Base-by-base conservation (phyloP, 1,140 invertebrate genomes). In the Penaeus japonicus region DNA sequence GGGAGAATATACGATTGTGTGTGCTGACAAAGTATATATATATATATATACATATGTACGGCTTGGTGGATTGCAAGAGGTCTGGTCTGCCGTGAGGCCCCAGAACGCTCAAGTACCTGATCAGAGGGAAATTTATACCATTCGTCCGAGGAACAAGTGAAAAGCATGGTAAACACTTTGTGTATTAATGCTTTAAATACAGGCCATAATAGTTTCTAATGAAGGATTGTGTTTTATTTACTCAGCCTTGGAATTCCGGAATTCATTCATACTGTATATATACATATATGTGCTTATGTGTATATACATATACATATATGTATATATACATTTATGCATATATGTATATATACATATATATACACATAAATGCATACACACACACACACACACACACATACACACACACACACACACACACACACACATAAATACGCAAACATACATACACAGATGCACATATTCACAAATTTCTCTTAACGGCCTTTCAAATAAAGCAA, bases 131-230 rank as follows among this genome's bases (percentile, higher is more conserved):
- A 78, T 47, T 47, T 1, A 12, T 5, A 47, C 10, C 47, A 47
- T 47, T 47, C 47, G 47, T 47, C 75, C 24, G 47, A n/a, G 17
- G 73, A 77, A 78, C 7, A 85, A 39, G 30, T 39, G 39, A 35
- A 79, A 62, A 59, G 75, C 73, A 86, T 57, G 73, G 77, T 22
- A 62, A 87, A 87, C 39, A 80, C 24, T 17, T 80, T 59, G 83
- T 89, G 82, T 85, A 89, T 65, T 89, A 89, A 89, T 89, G 87
- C 87, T 89, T 89, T 89, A 87, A 89, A 89, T 65, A 79, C 73
- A 89, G 75, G 87, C 87, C 87, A 89, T 89, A 89, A 89, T 89
- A 89, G 87, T 79, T 84, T 84, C 77, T 89, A 89, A 89, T 89
- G 87, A 88, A 15, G 78, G 22, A 73, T 39, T 54, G 55, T 88